These are phyloP conservation scores for Protobothrops flavoviridis DNA, from an alignment of 2,113 vertebrate genomes.

Conservation along the genomic window DNA sequence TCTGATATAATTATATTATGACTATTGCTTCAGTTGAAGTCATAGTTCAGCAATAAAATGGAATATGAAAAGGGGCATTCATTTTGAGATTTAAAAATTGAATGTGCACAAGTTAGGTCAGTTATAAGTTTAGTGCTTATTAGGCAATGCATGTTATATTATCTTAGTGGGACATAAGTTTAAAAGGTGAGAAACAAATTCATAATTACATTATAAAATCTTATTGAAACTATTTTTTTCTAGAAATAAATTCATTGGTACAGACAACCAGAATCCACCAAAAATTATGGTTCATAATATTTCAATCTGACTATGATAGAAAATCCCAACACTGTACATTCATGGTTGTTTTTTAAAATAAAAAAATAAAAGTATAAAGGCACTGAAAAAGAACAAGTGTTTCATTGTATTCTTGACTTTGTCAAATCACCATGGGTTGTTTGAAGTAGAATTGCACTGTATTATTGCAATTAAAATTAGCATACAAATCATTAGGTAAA, in stretches of 20 bases:
- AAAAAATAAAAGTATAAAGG: not conserved
- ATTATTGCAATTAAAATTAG: not conserved
- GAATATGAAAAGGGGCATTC: conserved; percentile 14
- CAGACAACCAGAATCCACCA: not conserved
- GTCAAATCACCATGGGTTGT: not conserved
- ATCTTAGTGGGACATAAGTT: not conserved
- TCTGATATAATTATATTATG: conserved; percentile 11
- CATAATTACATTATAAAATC: not conserved
- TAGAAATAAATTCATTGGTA: not conserved
- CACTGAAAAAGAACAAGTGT: not conserved
- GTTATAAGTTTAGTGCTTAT: not conserved
- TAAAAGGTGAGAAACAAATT: not conserved
- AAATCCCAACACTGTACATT: not conserved
- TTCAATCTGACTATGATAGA: not conserved
- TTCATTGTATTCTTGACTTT: not conserved
- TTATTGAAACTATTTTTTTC: conserved; percentile 10
- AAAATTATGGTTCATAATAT: not conserved
- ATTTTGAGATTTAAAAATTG: not conserved
- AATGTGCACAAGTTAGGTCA: not conserved
- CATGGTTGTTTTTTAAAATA: not conserved
- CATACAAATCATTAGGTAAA: not conserved
- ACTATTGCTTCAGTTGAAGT: conserved; percentile 32
- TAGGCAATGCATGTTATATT: not conserved
- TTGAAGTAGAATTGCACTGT: not conserved
- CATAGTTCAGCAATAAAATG: conserved; percentile 12